Base-by-base conservation (phyloP, 2,888 invertebrate genomes). In the Monochamus alternatus region DNA sequence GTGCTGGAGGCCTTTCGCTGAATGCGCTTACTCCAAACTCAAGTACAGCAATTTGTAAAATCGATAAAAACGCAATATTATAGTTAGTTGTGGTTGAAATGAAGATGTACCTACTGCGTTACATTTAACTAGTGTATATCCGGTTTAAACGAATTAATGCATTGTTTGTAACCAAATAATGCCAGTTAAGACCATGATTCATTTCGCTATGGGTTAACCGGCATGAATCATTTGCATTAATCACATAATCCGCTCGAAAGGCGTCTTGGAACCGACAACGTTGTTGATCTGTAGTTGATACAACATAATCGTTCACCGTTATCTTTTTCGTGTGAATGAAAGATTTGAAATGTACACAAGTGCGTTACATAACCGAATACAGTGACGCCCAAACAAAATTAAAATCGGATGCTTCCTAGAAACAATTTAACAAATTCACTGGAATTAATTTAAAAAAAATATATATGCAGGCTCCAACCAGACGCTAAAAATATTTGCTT, bases 121-220 rank as follows among this genome's bases (percentile, higher is more conserved):
- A 2, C 38, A 38, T 38, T 10, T 51, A n/a, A 51, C 51, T n/a
- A 55, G 14, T 55, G 55, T 55, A 7, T 3, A 55, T 55, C 55
- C 14, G n/a, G 55, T 55, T 55, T 55, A 55, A 55, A 55, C 22
- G 3, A 55, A 12, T 55, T 55, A 3, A 22, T 55, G 55, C 55
- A 55, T 12, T 55, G 55, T 55, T 22, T 22, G n/a, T 3, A n/a
- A 1, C 55, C 55, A 55, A 38, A 14, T 55, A 55, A 55, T 55
- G 10, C 12, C 47, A 14, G 55, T 55, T 55, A 55, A 55, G n/a
- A 55, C 38, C 55, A 55, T 55, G 55, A 55, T 55, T 55, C 55
- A 55, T n/a, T n/a, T 55, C 3, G n/a, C 10, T 7, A 55, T 4
- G 14, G 22, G 5, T n/a, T 55, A 55, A 55, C 5, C 47, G 47